These are phyloP conservation scores for Seira sanloemensis DNA, from an alignment of 2,888 invertebrate species.

Conservation along the genomic window DNA sequence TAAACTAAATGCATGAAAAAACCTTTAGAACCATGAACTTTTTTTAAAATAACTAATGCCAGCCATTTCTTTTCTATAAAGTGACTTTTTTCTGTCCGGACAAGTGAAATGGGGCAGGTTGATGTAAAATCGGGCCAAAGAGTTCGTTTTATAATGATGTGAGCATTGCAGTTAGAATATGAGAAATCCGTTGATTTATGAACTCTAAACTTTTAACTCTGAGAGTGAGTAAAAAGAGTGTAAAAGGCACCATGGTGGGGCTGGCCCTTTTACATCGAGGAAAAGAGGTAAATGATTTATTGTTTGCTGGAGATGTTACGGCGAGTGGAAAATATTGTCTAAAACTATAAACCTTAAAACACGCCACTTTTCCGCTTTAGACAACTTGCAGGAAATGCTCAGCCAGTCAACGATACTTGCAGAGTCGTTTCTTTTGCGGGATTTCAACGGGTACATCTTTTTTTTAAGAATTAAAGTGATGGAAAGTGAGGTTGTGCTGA, in stretches of 20 bases:
- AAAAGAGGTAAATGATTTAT: slow-evolving; percentile 46
- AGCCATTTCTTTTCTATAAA: background rate
- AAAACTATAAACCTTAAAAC: too few relatives aligned
- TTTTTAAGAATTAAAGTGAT: too few relatives aligned
- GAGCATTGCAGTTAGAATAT: slow-evolving; percentile 37
- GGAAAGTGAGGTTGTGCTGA: too few relatives aligned
- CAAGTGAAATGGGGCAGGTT: background rate
- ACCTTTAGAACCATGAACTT: too few relatives aligned
- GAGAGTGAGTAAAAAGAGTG: slow-evolving; percentile 12
- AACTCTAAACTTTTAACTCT: slow-evolving; percentile 45
- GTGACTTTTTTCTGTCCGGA: background rate
- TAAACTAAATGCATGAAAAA: too few relatives aligned
- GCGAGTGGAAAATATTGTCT: slow-evolving; percentile 6
- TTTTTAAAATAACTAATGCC: too few relatives aligned
- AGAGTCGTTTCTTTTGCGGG: too few relatives aligned
- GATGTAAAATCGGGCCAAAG: background rate
- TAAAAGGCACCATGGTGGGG: slow-evolving; percentile 11
- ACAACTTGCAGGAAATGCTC: too few relatives aligned
- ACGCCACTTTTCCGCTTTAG: too few relatives aligned
- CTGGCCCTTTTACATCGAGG: slow-evolving; percentile 24
- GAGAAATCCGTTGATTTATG: slow-evolving; percentile 54
- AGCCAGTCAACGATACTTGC: too few relatives aligned
- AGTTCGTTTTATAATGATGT: slow-evolving; percentile 13
- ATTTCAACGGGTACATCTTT: too few relatives aligned
- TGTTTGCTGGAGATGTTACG: slow-evolving; percentile 37